Evolutionary conservation across 2,113 vertebrate genomes (phyloP).

Genomic region (Hemicordylus capensis): DNA sequence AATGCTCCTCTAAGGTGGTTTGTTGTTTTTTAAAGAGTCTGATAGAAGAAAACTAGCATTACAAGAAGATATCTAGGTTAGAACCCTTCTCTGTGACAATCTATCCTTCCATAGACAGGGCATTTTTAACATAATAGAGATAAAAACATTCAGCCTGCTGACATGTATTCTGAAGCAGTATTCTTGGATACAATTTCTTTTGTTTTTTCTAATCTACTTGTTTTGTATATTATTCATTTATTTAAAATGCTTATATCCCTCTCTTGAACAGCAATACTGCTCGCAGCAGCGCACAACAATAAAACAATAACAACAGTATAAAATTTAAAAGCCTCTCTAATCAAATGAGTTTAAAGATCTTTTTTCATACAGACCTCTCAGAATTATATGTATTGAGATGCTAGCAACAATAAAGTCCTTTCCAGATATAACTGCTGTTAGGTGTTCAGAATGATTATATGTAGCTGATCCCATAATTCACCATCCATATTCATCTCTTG

Average conservation of each 20-base stretch:
- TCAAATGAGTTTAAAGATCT: too few relatives aligned
- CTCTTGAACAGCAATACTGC: too few relatives aligned
- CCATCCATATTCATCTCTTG: slow-evolving; percentile 29
- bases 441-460: neutral
- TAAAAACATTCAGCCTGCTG: neutral
- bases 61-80: neutral
- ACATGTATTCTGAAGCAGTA: neutral
- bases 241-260: too few relatives aligned
- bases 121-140: neutral
- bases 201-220: neutral
- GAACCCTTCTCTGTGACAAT: neutral
- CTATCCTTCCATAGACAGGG: neutral
- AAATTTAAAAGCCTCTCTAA: too few relatives aligned
- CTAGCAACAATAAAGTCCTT: neutral
- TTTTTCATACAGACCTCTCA: neutral
- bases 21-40: too few relatives aligned
- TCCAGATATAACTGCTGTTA: slow-evolving; percentile 2
- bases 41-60: neutral
- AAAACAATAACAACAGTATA: too few relatives aligned
- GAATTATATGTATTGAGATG: neutral
- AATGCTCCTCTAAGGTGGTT: neutral
- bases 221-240: too few relatives aligned
- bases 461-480: slow-evolving; percentile 22
- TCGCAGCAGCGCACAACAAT: too few relatives aligned
- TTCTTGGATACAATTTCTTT: neutral